Percentiles rank a stretch among this genome's conserved stretches.
These are phyloP conservation scores for Drosophila monieri DNA, from an alignment of 2,888 invertebrate genomes.

Conservation along the genomic window DNA sequence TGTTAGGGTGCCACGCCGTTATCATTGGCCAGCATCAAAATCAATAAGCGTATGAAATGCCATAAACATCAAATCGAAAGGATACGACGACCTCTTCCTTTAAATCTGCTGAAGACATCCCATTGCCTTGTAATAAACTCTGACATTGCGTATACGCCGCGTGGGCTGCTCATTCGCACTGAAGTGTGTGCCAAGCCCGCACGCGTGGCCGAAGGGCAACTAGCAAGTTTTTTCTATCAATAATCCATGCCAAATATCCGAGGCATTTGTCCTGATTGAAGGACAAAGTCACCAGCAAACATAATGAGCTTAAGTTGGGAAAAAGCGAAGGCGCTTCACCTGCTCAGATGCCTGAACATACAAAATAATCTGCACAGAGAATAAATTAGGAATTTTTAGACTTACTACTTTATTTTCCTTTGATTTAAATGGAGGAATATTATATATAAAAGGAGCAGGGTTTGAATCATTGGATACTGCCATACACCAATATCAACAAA, in stretches of 20 bases:
- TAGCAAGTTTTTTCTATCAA: constrained; percentile 30
- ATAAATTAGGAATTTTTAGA: neutral
- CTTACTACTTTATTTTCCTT: neutral
- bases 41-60: constrained; percentile 71
- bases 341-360: constrained; percentile 7
- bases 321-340: constrained; percentile 29
- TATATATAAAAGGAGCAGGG: too few relatives aligned
- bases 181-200: constrained; percentile 17
- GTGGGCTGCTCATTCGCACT: constrained; percentile 12
- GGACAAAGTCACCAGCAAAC: constrained; percentile 43
- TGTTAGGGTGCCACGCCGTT: constrained; percentile 32
- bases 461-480: neutral
- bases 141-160: constrained; percentile 33
- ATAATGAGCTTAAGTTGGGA: constrained; percentile 69
- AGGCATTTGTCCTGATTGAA: constrained; percentile 57
- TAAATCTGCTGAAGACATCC: constrained; percentile 22
- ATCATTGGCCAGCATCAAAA: constrained; percentile 57
- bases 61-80: constrained; percentile 59
- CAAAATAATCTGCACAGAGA: constrained; percentile 6
- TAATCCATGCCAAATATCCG: constrained; percentile 29
- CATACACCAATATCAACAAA: neutral
- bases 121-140: constrained; percentile 15
- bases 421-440: too few relatives aligned
- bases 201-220: constrained; percentile 27
- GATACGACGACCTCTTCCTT: constrained; percentile 17